A percentile compares a stretch with the other conserved stretches of the same genome.
phyloP scores from a whole-genome alignment of 1,140 invertebrate genomes.

The Drosophila asahinai region DNA sequence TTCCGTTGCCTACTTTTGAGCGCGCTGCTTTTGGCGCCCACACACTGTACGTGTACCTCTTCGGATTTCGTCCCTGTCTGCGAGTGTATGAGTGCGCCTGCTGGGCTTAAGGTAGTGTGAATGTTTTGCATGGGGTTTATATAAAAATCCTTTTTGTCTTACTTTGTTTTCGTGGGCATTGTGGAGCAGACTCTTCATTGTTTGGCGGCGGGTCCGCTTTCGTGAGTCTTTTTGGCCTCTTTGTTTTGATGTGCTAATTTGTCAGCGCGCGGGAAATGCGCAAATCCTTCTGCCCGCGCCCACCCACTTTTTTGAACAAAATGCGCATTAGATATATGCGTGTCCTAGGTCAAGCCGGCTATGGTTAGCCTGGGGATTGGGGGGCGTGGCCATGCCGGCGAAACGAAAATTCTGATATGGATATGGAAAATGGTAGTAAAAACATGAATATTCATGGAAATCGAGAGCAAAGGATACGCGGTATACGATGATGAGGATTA shows the following conservation, averaged over 20 bases:
- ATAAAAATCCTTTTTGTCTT: constrained; percentile 70
- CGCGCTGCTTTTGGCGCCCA: constrained; percentile 43
- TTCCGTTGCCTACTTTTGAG: constrained; percentile 58
- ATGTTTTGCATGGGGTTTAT: constrained; percentile 47
- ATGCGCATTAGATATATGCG: constrained; percentile 75
- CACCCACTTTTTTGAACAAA: constrained; percentile 19
- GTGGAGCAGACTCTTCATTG: constrained; percentile 52
- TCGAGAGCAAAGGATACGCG: constrained; percentile 4
- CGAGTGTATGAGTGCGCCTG: constrained; percentile 8
- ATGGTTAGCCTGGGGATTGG: constrained; percentile 12
- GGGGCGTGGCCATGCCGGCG: constrained; percentile 14
- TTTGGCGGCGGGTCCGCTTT: constrained; percentile 28
- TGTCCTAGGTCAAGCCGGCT: constrained; percentile 74
- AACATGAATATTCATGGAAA: constrained; percentile 40
- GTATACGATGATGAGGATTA: constrained; percentile 23
- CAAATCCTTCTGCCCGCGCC: constrained; percentile 18
- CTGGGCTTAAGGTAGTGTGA: constrained; percentile 25
- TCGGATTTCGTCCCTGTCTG: constrained; percentile 10
- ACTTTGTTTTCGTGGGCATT: constrained; percentile 55
- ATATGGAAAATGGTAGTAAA: constrained; percentile 22
- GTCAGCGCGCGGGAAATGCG: constrained; percentile 59
- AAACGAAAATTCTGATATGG: constrained; percentile 20
- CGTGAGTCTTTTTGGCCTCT: constrained; percentile 52
- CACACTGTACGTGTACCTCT: constrained; percentile 12
- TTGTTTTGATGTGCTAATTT: constrained; percentile 81